Evolutionary conservation across 2,113 vertebrate genomes (phyloP).

Genomic region (Pseudonaja textilis): DNA sequence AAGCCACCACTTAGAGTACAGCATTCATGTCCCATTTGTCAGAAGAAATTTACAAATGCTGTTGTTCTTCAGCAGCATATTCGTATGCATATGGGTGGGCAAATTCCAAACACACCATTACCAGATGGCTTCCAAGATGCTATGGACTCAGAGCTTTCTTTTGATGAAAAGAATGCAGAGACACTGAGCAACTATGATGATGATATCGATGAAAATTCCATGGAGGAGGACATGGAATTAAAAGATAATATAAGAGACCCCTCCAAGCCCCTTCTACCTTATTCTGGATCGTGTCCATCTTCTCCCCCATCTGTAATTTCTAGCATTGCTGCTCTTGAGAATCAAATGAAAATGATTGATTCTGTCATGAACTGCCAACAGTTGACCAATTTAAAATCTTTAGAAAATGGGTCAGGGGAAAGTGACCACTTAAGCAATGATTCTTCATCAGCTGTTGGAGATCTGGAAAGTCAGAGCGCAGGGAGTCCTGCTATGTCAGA

Average conservation of each 20-base stretch:
- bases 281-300: conserved; percentile 79
- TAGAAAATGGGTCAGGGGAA: conserved; percentile 86
- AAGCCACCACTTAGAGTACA: conserved; percentile 96
- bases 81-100: conserved; percentile 99
- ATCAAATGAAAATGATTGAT: conserved; percentile 99
- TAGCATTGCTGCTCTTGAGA: conserved; percentile 94
- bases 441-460: conserved; percentile 82
- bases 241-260: conserved; percentile 80
- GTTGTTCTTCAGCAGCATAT: conserved; percentile 98
- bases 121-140: conserved; percentile 89
- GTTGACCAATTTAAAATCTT: conserved; percentile 78
- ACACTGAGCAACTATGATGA: conserved; percentile 89
- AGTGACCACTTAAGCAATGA: conserved; percentile 89
- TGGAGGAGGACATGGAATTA: conserved; percentile 87
- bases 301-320: conserved; percentile 95
- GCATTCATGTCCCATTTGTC: conserved; percentile 98
- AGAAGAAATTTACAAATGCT: conserved; percentile 99
- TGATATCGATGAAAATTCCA: conserved; percentile 90
- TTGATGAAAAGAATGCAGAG: conserved; percentile 87
- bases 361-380: conserved; percentile 86
- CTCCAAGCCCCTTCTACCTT: conserved; percentile 76
- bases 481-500: conserved; percentile 93
- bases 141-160: conserved; percentile 88
- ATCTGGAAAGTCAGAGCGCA: conserved; percentile 89
- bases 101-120: conserved; percentile 93